phyloP scores from a whole-genome alignment of 2,888 invertebrate genomes.

The Athalia cordata region DNA sequence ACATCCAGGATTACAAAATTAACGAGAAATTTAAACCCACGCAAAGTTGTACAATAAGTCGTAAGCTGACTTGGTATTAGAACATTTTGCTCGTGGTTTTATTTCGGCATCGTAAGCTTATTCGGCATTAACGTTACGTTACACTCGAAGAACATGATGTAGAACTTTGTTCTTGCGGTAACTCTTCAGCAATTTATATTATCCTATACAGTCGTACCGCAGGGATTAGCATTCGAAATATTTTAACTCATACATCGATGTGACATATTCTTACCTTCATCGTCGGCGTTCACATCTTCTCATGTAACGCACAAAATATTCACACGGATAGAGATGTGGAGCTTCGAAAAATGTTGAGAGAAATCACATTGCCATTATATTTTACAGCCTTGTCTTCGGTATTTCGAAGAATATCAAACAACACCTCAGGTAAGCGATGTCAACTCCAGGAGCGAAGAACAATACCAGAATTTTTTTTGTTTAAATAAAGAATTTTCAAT shows the following conservation, averaged over 20 bases:
- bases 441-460: not conserved
- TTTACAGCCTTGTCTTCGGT: not conserved
- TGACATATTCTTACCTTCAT: slow-evolving; percentile 13
- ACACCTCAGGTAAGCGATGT: not conserved
- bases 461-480: not conserved
- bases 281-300: slow-evolving; percentile 31
- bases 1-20: slow-evolving; percentile 13
- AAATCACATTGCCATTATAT: not conserved
- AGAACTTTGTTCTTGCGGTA: not conserved
- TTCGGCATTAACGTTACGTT: slow-evolving; percentile 4
- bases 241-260: not conserved
- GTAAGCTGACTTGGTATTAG: slow-evolving; percentile 20
- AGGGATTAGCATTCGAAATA: too few relatives aligned
- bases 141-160: slow-evolving; percentile 3
- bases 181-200: not conserved
- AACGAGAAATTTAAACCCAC: not conserved
- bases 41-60: slow-evolving; percentile 21
- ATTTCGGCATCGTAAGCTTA: slow-evolving; percentile 21
- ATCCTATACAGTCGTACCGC: not conserved
- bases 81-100: slow-evolving; percentile 2
- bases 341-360: not conserved
- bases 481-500: not conserved
- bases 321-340: not conserved
- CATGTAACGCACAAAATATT: slow-evolving; percentile 28
- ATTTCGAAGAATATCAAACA: not conserved